Base-by-base conservation (phyloP, 2,888 invertebrate genomes). In the Drosophila prostipennis region DNA sequence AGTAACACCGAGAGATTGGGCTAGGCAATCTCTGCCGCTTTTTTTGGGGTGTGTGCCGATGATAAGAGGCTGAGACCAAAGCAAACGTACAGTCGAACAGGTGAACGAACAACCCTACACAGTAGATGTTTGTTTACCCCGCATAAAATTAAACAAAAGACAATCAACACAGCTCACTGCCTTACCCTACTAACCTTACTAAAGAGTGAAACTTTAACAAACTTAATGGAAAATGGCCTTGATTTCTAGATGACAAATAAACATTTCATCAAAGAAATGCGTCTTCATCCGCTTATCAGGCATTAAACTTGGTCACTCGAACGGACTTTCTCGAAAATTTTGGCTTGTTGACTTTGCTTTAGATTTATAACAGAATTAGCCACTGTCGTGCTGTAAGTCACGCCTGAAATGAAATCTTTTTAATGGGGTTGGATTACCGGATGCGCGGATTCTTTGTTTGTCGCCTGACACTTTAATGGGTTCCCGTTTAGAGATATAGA, bases 301-400 rank as follows among this genome's bases (percentile, higher is more conserved):
- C 87, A 77, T 87, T 82, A 65, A 85, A 79, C 87, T 71, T 72
- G 76, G 65, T 72, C 73, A 68, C 26, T 26, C 26, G 6, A 26
- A 26, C 26, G 16, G 51, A 49, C 49, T 49, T 67, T 57, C 63
- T 54, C 40, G 45, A 43, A 57, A 39, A 46, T n/a, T 34, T 43
- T 11, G 43, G 46, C 14, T 26, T 79, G 45, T 71, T 37, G 52
- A 43, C 46, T 46, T 59, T 59, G 79, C 26, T 55, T 48, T 65
- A 70, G 70, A 79, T 85, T 85, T 87, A 80, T 74, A 45, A 52
- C 32, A 48, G 60, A 78, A 45, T 72, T 67, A 60, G 56, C 14
- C 26, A 39, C 36, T 45, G 73, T 19, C 39, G 48, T 73, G 76
- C 58, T 83, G 86, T 79, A 82, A 83, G 82, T 79, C 79, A 82